phyloP scores from a whole-genome alignment of 2,888 invertebrate species.

The Cephonodes hylas region DNA sequence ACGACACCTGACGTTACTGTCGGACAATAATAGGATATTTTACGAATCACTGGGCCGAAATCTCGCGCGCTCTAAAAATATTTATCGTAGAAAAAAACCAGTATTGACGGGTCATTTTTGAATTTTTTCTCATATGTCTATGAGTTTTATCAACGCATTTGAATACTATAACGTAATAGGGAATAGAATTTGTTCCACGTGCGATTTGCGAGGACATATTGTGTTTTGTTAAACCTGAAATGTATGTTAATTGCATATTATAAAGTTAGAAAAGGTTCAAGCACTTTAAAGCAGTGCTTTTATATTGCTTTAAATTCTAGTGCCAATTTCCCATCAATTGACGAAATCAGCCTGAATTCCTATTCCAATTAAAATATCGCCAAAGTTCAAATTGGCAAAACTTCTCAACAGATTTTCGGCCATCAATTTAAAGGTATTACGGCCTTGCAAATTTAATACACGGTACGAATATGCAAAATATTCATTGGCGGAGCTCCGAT shows the following conservation, averaged over 20 bases:
- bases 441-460: neutral
- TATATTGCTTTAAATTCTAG: no score
- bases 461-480: neutral
- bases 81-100: conserved; percentile 4
- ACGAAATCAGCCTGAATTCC: no score
- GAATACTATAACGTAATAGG: neutral
- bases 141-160: neutral
- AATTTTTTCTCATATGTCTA: neutral
- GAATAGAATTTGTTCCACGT: neutral
- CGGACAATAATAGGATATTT: conserved; percentile 48
- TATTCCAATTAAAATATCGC: no score
- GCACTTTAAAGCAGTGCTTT: no score
- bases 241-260: no score
- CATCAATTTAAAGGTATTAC: no score
- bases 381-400: no score
- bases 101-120: neutral
- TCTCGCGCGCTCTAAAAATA: conserved; percentile 1
- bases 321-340: no score
- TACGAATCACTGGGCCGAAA: conserved; percentile 31
- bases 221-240: neutral
- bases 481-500: neutral
- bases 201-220: neutral
- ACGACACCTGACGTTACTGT: conserved; percentile 52
- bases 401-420: no score
- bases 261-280: no score